Evolutionary conservation across 2,113 vertebrate species (phyloP), one percentile per base, ranked within the genome.

Genomic region (Stictonetta naevosa): DNA sequence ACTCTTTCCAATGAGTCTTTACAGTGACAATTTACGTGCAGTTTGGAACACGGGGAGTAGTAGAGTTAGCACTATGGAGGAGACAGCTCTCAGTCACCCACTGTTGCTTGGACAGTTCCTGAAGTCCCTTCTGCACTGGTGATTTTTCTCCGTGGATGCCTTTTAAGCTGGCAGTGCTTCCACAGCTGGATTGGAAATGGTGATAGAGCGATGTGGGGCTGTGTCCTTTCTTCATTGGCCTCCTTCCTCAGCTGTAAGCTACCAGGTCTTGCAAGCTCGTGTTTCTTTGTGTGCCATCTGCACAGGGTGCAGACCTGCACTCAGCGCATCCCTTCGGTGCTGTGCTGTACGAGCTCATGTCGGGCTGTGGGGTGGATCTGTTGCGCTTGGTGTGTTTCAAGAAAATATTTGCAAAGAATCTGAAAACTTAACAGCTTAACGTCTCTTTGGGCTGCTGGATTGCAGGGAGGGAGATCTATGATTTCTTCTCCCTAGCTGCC

Each of bases 21-120:
- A 18, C 19, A 17, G 18, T 21, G 6, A 25, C 17, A 3, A 0
- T 77, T 74, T 60, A 13, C 13, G 1, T 19, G 19, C 28, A 1
- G 15, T 33, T 73, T 38, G 68, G 44, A 59, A 9, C 1, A 3
- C 40, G 60, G 31, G 12, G 40, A 46, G 20, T 22, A 21, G 46
- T 21, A 48, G 46, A 22, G 46, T 48, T 48, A 48, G 20, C 46
- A 22, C 46, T 48, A 48, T 48, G 5, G 5, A 48, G 46, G 67
- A 85, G 48, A 14, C 40, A 38, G n/a, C 38, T 91, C 50, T 29
- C 26, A 36, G 0, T 95, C 38, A 23, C 29, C 36, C 4, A 8
- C 34, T 68, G 21, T 59, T 86, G 58, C 53, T 75, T 36, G 55
- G 34, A 4, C 67, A 76, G 25, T 73, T 60, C 34, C 38, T 77